Conservation (phyloP, 2,888 invertebrate species). For the Pandemis heparana region DNA sequence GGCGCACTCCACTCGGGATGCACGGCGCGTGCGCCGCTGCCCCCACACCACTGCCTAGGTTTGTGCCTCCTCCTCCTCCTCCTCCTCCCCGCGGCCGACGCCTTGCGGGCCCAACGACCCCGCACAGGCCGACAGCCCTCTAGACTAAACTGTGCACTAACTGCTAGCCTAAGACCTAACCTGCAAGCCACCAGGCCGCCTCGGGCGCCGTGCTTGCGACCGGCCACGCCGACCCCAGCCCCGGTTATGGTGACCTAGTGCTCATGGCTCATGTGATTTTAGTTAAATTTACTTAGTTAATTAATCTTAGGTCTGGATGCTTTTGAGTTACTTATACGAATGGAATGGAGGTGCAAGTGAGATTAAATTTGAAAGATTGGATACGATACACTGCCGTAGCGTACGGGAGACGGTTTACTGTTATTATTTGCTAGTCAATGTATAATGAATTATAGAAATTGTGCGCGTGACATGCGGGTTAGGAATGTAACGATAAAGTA, state of each 20-base stretch:
- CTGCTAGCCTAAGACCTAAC: constrained; percentile 69
- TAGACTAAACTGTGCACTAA: constrained; percentile 78
- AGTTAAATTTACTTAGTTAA: constrained; percentile 73
- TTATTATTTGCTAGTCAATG: constrained; percentile 38
- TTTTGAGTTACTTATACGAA: constrained; percentile 40
- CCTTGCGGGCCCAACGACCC: constrained; percentile 49
- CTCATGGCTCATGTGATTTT: constrained; percentile 73
- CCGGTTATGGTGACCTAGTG: constrained; percentile 57
- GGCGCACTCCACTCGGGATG: constrained; percentile 67
- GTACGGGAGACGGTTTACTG: background rate
- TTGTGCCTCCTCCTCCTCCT: constrained; percentile 80
- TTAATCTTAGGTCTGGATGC: constrained; percentile 36
- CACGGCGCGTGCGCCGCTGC: constrained; percentile 65
- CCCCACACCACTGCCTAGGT: constrained; percentile 80
- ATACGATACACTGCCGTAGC: constrained; percentile 31
- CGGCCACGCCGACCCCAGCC: constrained; percentile 43
- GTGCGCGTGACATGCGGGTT: constrained; percentile 6
- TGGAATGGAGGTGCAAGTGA: background rate
- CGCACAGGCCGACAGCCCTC: constrained; percentile 59
- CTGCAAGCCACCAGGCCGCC: constrained; percentile 60
- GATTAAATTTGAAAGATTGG: constrained; percentile 1
- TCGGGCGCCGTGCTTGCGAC: constrained; percentile 70
- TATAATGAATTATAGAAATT: constrained; percentile 2
- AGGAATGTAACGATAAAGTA: constrained; percentile 8
- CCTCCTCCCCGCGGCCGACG: constrained; percentile 66